Percentiles rank a stretch among this genome's conserved stretches.
Conservation (phyloP, 2,888 invertebrate species). For the Drosophila melanosoma region DNA sequence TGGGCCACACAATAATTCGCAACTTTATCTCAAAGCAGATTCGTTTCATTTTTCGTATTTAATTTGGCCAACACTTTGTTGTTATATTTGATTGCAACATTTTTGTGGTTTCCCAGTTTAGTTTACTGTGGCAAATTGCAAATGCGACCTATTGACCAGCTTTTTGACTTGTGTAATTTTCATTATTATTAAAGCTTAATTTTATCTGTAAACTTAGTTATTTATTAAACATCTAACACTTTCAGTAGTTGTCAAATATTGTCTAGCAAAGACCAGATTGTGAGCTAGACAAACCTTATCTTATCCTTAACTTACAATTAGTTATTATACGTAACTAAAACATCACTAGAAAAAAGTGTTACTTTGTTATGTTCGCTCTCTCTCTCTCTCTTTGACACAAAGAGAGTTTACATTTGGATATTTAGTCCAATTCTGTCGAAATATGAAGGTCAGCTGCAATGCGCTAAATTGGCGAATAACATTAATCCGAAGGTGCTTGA, state of each 20-base stretch:
- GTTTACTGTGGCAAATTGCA: conserved; percentile 26
- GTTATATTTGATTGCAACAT: conserved; percentile 50
- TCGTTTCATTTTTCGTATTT: conserved; percentile 36
- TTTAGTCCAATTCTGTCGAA: conserved; percentile 5
- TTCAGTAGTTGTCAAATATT: conserved; percentile 2
- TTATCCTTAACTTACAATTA: neutral
- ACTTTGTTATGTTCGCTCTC: neutral
- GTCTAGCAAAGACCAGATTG: neutral
- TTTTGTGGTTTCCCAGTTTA: conserved; percentile 56
- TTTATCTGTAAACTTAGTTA: neutral
- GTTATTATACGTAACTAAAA: neutral
- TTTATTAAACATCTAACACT: conserved; percentile 8
- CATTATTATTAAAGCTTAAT: neutral
- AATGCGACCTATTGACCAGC: conserved; percentile 56
- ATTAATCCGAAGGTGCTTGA: conserved; percentile 12
- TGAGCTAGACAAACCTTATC: conserved; percentile 8
- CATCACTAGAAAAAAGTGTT: neutral
- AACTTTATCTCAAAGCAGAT: conserved; percentile 55
- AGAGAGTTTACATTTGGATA: conserved; percentile 2
- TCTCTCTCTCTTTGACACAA: neutral
- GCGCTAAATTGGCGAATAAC: conserved; percentile 11
- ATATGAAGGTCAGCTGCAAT: conserved; percentile 36
- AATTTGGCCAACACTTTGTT: conserved; percentile 45
- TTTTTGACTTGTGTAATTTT: conserved; percentile 33
- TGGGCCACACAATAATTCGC: conserved; percentile 55